A percentile compares a stretch with the other conserved stretches of the same genome.
These are phyloP conservation scores for Folsomia candida DNA, from an alignment of 2,888 invertebrate species.

Conservation along the genomic window DNA sequence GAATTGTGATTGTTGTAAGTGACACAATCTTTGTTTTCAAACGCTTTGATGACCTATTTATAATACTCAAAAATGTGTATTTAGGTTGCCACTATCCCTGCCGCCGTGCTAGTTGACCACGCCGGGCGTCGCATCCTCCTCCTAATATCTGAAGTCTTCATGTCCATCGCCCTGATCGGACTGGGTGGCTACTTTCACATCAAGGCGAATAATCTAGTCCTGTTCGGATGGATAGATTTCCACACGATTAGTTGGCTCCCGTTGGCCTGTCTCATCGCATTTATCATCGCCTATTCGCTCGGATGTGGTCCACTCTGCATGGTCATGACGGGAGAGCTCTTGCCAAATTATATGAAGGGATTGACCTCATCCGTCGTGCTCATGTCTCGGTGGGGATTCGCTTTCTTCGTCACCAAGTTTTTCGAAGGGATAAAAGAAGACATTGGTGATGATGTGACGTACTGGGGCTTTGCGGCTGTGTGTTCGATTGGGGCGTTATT, in stretches of 20 bases:
- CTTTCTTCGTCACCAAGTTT: conserved; percentile 40
- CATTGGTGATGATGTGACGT: conserved; percentile 34
- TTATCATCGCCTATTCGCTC: conserved; percentile 75
- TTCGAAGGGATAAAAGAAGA: conserved; percentile 39
- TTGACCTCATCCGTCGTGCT: conserved; percentile 42
- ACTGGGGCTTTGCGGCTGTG: conserved; percentile 41
- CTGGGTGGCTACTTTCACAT: conserved; percentile 72
- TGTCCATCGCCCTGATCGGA: conserved; percentile 65
- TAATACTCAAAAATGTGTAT: no score
- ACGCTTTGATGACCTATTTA: neutral
- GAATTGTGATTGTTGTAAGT: neutral
- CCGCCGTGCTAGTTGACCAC: conserved; percentile 72
- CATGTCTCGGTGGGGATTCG: conserved; percentile 45
- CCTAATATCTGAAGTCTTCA: conserved; percentile 70
- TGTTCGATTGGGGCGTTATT: conserved; percentile 39
- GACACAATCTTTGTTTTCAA: neutral
- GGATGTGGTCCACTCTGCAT: conserved; percentile 62
- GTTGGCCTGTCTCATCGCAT: conserved; percentile 69
- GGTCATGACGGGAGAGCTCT: conserved; percentile 43
- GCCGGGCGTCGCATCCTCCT: conserved; percentile 76
- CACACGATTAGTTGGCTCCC: conserved; percentile 67
- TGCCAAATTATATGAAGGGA: conserved; percentile 33
- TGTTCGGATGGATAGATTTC: conserved; percentile 47
- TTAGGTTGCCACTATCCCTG: conserved; percentile 56
- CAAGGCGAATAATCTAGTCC: conserved; percentile 39